phyloP scores from a whole-genome alignment of 2,113 vertebrate species.

The Ceyx margarethae region DNA sequence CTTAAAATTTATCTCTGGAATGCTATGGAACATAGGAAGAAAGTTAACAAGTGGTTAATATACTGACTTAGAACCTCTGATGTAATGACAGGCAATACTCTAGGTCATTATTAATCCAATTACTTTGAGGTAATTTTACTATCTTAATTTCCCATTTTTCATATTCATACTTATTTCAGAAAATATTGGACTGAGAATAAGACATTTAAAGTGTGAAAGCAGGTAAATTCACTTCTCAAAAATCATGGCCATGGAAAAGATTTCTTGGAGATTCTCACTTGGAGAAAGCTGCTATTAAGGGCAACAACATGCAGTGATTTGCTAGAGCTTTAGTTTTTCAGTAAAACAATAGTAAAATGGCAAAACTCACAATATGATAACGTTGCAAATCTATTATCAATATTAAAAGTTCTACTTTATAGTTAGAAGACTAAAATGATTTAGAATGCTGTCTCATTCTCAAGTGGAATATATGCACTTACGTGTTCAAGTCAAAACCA shows the following conservation, averaged over 20 bases:
- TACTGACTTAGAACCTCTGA: constrained; percentile 10
- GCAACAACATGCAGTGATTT: neutral
- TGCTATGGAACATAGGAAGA: neutral
- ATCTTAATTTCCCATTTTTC: neutral
- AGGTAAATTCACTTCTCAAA: neutral
- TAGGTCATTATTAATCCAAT: neutral
- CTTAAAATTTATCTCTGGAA: neutral
- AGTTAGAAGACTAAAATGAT: neutral
- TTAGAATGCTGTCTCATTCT: neutral
- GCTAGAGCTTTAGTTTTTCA: neutral
- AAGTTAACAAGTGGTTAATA: constrained; percentile 1
- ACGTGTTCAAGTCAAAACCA: neutral
- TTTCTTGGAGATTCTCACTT: neutral
- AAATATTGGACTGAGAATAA: neutral
- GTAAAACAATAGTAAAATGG: neutral
- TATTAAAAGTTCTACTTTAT: neutral
- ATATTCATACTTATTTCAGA: neutral
- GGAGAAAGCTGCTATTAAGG: neutral
- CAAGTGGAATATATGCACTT: neutral
- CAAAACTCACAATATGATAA: neutral
- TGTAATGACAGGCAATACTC: constrained; percentile 36
- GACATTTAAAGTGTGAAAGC: neutral
- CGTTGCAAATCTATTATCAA: neutral
- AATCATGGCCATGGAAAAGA: neutral
- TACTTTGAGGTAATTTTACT: neutral